Base-by-base conservation (phyloP, 1,140 invertebrate genomes). In the Dinothrombium tinctorium region DNA sequence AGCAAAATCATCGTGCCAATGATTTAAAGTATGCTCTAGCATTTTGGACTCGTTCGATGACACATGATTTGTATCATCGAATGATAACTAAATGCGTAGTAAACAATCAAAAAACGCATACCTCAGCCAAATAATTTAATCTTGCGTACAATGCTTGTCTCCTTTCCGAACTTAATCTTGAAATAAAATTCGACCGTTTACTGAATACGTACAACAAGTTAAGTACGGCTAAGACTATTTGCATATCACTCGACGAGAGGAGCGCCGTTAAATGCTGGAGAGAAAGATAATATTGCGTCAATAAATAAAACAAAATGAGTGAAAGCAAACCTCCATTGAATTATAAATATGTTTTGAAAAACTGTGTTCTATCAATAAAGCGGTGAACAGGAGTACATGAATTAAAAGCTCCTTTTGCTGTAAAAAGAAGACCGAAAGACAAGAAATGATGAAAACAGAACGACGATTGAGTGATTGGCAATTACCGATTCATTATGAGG, bases 171-270 rank as follows among this genome's bases (percentile, higher is more conserved):
- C 70, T 68, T 48, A 83, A 59, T 46, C 78, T 67, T 38, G 77
- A 73, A 49, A 87, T 80, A 52, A 83, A 84, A 61, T 83, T 84
- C 55, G 78, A 82, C 46, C 81, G 65, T 65, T 87, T 87, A 50
- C 79, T 84, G 59, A 87, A 87, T 66, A 86, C 83, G 58, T 83
- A 87, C 6, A 87, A 65, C 43, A 86, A 63, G 59, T 82, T 81
- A 35, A 86, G 63, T 32, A 84, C 80, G 49, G 71, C 76, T 39
- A 84, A 62, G n/a, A 86, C 76, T 45, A 83, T 71, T 46, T 76
- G 70, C 72, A 86, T 77, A 55, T 83, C 76, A 60, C 74, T 76
- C 25, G 80, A 82, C 33, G 73, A 70, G 46, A 87, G 57, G 40
- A 87, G 59, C n/a, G 72, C 68, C 14, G 78, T 73, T 40, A 87